Evolutionary conservation across 2,888 invertebrate genomes (phyloP).

Genomic region (Caenorhabditis wallacei): DNA sequence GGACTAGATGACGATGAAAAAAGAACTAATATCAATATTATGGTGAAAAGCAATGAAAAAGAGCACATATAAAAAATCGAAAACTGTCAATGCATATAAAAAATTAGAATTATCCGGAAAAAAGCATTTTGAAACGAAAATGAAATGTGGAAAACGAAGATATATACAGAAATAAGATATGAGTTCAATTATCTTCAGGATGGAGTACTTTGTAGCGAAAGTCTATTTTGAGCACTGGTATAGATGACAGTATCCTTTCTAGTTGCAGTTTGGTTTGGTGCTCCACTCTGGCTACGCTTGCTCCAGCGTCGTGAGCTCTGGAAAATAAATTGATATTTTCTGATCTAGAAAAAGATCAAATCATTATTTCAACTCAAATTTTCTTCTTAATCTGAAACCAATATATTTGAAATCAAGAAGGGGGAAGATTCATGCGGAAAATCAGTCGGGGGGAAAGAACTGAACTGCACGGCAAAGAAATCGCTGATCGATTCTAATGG

Average conservation of each 20-base stretch:
- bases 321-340: slow-evolving; percentile 24
- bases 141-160: neutral
- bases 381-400: no score
- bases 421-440: neutral
- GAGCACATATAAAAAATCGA: neutral
- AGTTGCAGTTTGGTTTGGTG: slow-evolving; percentile 31
- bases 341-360: no score
- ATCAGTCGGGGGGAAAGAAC: slow-evolving; percentile 15
- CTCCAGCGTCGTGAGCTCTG: slow-evolving; percentile 66
- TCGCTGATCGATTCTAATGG: neutral
- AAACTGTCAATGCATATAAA: slow-evolving; percentile 19
- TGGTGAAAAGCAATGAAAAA: no score
- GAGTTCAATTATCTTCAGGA: slow-evolving; percentile 25
- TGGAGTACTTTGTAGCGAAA: slow-evolving; percentile 57
- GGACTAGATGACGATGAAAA: neutral
- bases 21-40: neutral
- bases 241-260: slow-evolving; percentile 63
- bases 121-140: neutral
- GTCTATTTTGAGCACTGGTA: slow-evolving; percentile 59
- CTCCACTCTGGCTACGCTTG: slow-evolving; percentile 63
- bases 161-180: slow-evolving; percentile 23
- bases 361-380: no score
- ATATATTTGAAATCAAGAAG: slow-evolving; percentile 6
- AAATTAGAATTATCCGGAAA: neutral
- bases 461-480: slow-evolving; percentile 14